A percentile compares a stretch with the other conserved stretches of the same genome.
Evolutionary conservation across 1,140 invertebrate genomes (phyloP).

Genomic region (Drosophila lowei): DNA sequence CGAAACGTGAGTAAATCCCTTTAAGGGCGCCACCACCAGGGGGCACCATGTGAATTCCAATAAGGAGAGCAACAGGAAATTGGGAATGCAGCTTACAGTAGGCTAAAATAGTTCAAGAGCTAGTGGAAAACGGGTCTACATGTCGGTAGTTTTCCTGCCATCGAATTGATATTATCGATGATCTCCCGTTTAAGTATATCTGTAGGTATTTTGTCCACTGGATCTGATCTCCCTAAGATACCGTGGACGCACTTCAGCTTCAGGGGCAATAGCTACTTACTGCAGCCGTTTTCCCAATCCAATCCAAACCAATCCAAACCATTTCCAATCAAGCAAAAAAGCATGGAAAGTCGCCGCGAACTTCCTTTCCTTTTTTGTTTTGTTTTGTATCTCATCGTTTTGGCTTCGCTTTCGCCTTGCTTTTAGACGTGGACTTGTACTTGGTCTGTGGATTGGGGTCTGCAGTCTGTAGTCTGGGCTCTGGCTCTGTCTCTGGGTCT

Average conservation of each 20-base stretch:
- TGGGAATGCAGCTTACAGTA: not conserved
- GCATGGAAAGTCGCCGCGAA: constrained; percentile 32
- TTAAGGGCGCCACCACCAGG: constrained; percentile 3
- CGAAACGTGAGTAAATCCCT: constrained; percentile 66
- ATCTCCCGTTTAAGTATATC: too few relatives aligned
- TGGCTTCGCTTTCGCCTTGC: constrained; percentile 36
- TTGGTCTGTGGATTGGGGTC: constrained; percentile 1
- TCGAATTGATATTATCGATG: too few relatives aligned
- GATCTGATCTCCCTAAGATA: too few relatives aligned
- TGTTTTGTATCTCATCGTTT: constrained; percentile 7
- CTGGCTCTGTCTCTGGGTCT: not conserved
- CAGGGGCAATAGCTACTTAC: too few relatives aligned
- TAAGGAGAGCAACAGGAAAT: too few relatives aligned
- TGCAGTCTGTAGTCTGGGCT: too few relatives aligned
- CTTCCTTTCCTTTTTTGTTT: constrained; percentile 46
- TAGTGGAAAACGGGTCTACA: not conserved
- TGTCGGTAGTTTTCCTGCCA: too few relatives aligned
- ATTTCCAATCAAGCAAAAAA: constrained; percentile 8
- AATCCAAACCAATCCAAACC: too few relatives aligned
- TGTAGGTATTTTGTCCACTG: too few relatives aligned
- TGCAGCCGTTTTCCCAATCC: constrained; percentile 25
- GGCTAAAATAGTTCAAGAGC: not conserved
- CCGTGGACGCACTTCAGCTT: too few relatives aligned
- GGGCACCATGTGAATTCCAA: too few relatives aligned
- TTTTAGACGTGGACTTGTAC: constrained; percentile 20